Conservation (phyloP, 2,113 vertebrate genomes). For the Ictalurus furcatus region DNA sequence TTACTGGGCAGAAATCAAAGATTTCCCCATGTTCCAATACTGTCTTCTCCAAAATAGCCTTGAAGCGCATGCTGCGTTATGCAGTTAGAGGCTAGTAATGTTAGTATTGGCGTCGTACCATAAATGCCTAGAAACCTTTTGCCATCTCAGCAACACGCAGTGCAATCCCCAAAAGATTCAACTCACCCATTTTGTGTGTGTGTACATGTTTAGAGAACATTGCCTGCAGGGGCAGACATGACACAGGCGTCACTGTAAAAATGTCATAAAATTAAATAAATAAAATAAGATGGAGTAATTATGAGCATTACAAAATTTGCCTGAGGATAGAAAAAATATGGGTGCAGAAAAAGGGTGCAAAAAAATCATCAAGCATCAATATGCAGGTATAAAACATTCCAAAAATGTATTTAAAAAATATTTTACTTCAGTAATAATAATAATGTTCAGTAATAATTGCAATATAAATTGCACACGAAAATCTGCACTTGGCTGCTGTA, state of each 20-base stretch:
- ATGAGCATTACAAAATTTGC: neutral
- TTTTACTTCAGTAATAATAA: neutral
- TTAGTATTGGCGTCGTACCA: neutral
- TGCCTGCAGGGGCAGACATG: neutral
- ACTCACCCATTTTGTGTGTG: slow-evolving; percentile 16
- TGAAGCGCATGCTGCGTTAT: neutral
- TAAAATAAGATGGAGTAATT: neutral
- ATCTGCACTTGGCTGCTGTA: slow-evolving; percentile 6
- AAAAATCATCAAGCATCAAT: neutral
- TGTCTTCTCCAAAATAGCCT: neutral
- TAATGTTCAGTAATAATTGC: neutral
- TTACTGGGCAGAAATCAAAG: neutral
- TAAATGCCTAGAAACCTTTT: neutral
- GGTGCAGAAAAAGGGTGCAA: neutral
- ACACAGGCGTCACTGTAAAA: neutral
- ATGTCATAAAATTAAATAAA: neutral
- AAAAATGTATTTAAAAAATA: neutral
- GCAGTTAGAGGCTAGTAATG: neutral
- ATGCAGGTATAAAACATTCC: neutral
- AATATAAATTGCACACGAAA: neutral
- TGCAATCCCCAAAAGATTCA: neutral
- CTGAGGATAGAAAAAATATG: neutral
- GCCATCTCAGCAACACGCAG: neutral
- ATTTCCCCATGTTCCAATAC: neutral
- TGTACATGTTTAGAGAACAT: neutral